Evolutionary conservation across 2,113 vertebrate species (phyloP), one percentile per base, ranked within the genome.

Genomic region (Echinops telfairi): DNA sequence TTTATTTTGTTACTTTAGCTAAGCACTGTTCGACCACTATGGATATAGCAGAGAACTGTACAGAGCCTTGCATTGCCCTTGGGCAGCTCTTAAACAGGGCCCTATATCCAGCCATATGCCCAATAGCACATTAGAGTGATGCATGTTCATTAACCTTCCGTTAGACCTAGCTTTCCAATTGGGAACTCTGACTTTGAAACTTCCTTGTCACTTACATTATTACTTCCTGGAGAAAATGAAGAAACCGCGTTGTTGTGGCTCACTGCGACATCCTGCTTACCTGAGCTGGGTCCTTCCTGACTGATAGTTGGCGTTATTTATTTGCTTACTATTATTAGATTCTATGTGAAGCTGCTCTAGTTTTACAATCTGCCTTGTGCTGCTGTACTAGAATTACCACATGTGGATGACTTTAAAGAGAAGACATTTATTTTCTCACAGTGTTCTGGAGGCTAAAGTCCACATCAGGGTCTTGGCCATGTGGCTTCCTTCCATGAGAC

Each of bases 211-310:
- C 80, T 81, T 53, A 53, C 12, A 14, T 38, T 47, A 64, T 71
- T 82, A 1, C 22, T 58, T 95, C 66, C 80, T 88, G 47, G 38
- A 92, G 31, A 86, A 83, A 31, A 31, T 64, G 70, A 71, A 79
- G 78, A 80, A 57, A 36, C 14, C 31, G 1, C 58, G 25, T 36
- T 86, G 68, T 57, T 73, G 16, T 29, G 33, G 38, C 38, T 2
- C 14, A 31, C n/a, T 64, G n/a, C 75, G 76, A 40, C 73, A 20
- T 62, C 60, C 25, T 81, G 57, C 66, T 71, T 80, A 47, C 64
- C n/a, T 66, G 19, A 76, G 15, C 53, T 64, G 53, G 9, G 15
- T 14, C 36, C 15, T 93, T 27, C 11, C 31, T 57, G 33, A 58
- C 25, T 31, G 7, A 31, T 27, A 33, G 9, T 84, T 33, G 40